Conservation (phyloP, 1,140 invertebrate species). For the Achatina immaculata region DNA sequence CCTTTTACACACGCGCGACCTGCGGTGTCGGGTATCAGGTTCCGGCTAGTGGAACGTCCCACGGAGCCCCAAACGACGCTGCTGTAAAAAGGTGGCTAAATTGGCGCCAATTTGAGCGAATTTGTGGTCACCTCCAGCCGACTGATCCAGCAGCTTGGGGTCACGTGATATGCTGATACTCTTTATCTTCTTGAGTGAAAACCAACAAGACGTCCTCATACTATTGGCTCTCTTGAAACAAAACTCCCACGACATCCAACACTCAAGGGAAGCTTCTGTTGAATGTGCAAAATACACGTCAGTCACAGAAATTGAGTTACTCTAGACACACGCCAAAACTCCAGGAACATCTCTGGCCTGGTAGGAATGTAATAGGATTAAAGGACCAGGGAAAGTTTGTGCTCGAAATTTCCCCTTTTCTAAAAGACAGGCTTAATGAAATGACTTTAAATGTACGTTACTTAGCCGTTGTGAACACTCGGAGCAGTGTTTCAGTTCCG, state of each 20-base stretch:
- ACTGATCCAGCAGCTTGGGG: conserved; percentile 26
- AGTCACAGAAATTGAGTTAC: neutral
- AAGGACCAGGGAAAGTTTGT: neutral
- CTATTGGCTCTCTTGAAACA: neutral
- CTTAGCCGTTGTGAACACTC: too few relatives aligned
- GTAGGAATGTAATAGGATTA: conserved; percentile 1
- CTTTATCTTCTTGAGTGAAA: neutral
- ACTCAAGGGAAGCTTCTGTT: neutral
- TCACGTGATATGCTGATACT: conserved; percentile 31
- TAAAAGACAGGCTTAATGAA: neutral
- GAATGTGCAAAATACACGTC: neutral
- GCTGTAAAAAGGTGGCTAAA: conserved; percentile 34
- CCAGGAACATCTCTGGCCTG: neutral
- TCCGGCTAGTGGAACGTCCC: conserved; percentile 4
- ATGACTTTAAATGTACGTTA: neutral
- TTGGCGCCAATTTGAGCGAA: conserved; percentile 34
- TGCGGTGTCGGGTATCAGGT: neutral
- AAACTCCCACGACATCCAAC: neutral
- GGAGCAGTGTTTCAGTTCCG: too few relatives aligned
- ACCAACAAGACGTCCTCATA: neutral
- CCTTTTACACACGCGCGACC: neutral
- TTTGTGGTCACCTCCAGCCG: conserved; percentile 8
- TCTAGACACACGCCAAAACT: neutral
- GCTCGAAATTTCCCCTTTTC: neutral
- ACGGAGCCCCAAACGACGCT: neutral